Conservation (phyloP, 2,113 vertebrate genomes). For the Dasyurus viverrinus region DNA sequence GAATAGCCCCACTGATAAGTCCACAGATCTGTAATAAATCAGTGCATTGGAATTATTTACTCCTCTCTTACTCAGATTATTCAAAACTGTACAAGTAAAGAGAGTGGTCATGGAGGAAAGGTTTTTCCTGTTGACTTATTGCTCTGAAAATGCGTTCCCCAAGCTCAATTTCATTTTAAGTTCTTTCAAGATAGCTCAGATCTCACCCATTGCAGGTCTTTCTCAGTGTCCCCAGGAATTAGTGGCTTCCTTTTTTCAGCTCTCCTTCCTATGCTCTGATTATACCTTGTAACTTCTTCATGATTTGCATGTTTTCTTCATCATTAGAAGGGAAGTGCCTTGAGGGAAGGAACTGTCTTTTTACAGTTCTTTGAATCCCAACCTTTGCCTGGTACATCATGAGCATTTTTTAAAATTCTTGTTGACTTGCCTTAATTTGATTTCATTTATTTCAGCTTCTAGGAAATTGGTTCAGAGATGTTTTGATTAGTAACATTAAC, state of each 20-base stretch:
- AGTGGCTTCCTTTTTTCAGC: background rate
- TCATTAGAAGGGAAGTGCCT: background rate
- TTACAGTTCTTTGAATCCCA: background rate
- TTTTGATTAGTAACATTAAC: background rate
- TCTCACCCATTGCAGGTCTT: background rate
- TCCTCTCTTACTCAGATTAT: background rate
- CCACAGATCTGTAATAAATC: background rate
- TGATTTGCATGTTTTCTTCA: background rate
- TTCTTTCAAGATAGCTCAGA: background rate
- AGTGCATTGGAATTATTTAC: background rate
- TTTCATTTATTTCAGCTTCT: background rate
- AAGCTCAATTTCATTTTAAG: background rate
- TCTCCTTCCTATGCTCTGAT: background rate
- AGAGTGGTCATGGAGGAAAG: background rate
- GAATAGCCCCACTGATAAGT: background rate
- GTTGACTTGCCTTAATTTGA: background rate
- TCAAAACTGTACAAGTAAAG: background rate
- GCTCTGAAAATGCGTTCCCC: background rate
- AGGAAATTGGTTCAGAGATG: background rate
- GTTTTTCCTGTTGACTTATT: background rate
- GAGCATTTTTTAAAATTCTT: background rate
- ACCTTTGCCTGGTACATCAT: background rate
- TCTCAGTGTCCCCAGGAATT: background rate
- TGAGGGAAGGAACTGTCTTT: background rate
- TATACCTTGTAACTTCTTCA: background rate